phyloP scores from a whole-genome alignment of 1,140 invertebrate species.

The Myzus persicae region DNA sequence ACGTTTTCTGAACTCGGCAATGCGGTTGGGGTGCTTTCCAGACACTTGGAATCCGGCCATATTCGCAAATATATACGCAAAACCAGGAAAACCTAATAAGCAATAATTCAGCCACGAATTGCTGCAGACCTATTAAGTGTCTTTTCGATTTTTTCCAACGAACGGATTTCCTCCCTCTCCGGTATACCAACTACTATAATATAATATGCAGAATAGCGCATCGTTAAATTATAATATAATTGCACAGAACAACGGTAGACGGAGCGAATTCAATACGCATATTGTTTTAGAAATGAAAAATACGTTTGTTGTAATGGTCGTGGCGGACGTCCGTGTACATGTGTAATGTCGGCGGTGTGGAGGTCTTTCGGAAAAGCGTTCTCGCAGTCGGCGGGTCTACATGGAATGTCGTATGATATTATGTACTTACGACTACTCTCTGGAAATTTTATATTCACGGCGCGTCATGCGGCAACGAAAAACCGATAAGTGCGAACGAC shows the following conservation, averaged over 20 bases:
- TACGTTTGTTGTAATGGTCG: too few species aligned
- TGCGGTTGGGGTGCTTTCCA: neutral
- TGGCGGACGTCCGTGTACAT: neutral
- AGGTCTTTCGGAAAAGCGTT: neutral
- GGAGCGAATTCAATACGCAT: neutral
- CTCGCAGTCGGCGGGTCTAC: neutral
- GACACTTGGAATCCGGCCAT: neutral
- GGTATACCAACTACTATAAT: neutral
- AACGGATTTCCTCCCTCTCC: neutral
- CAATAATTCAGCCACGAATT: neutral
- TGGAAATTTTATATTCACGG: neutral
- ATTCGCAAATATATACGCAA: neutral
- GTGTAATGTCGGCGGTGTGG: neutral
- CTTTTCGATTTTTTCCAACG: neutral
- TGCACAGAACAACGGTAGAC: too few species aligned
- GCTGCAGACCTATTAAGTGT: neutral
- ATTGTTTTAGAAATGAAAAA: too few species aligned
- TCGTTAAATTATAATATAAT: neutral
- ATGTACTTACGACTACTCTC: neutral
- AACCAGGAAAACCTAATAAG: neutral
- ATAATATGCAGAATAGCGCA: too few species aligned
- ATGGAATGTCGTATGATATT: neutral
- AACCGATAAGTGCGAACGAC: slow-evolving; percentile 1
- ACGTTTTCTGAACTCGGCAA: neutral
- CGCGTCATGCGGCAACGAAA: neutral